Evolutionary conservation across 2,113 vertebrate species (phyloP), one percentile per base, ranked within the genome.

Genomic region (Scomber japonicus): DNA sequence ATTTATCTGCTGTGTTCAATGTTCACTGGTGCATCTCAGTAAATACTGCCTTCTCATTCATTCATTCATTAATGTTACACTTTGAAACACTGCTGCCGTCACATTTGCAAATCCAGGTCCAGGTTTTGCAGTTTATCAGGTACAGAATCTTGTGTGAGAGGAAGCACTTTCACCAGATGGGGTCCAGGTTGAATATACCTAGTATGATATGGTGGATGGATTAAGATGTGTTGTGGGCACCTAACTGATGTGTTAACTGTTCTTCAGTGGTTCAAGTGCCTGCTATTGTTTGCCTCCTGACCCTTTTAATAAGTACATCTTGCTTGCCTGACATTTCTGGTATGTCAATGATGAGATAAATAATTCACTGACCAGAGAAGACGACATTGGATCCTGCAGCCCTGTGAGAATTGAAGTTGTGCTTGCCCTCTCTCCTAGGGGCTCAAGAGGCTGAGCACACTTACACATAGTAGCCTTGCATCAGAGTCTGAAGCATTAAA

Each of bases 381-480:
- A 82, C 68, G 79, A 82, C 62, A 49, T 75, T 75, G 61, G 72
- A 74, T 78, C 74, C 30, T 88, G 77, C 60, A 21, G 75, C 75
- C 88, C 60, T 64, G 11, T 21, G 76, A 79, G 83, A 51, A 79
- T 57, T 77, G 4, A 73, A 66, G 68, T 50, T 81, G 53, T 78
- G 81, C 65, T 84, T 55, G 85, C 49, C 66, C 24, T 0, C 44
- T 80, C 64, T 79, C 73, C 69, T 45, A 71, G 70, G 83, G 73
- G 75, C 76, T 83, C 73, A 10, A 62, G 73, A 82, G 78, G 71
- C 75, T 56, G 82, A 80, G 69, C 81, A 85, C 84, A 81, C 80
- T 60, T 82, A 90, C 88, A 75, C 78, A 40, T 14, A 69, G 79
- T 78, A 92, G 91, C 94, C 88, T 94, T 91, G 76, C 75, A 70